phyloP scores from a whole-genome alignment of 2,888 invertebrate genomes.

The Mellilla xanthometata region DNA sequence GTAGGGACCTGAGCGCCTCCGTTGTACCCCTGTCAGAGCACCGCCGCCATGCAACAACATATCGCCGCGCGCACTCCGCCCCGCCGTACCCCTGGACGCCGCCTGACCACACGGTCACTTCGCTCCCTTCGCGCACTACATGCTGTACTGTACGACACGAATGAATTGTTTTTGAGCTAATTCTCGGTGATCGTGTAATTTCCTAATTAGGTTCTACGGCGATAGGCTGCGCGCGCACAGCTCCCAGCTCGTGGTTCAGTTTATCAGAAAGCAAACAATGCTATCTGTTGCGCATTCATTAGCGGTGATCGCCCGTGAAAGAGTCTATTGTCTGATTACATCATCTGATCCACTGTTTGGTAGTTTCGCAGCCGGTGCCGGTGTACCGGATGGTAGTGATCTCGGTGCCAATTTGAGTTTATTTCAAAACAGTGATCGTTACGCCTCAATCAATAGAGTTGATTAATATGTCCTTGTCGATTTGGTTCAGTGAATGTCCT shows the following conservation, averaged over 20 bases:
- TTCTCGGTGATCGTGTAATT: constrained; percentile 27
- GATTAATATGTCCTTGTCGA: constrained; percentile 17
- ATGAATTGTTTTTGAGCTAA: constrained; percentile 12
- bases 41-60: constrained; percentile 74
- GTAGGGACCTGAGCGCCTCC: constrained; percentile 78
- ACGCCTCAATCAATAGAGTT: constrained; percentile 8
- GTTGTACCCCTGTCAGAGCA: constrained; percentile 72
- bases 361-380: neutral
- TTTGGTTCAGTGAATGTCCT: constrained; percentile 17
- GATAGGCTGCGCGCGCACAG: constrained; percentile 50
- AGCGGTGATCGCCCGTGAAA: constrained; percentile 48
- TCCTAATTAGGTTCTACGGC: constrained; percentile 46
- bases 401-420: constrained; percentile 2
- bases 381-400: neutral
- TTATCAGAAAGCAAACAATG: constrained; percentile 70
- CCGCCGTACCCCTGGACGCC: constrained; percentile 39
- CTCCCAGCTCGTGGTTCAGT: constrained; percentile 47
- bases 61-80: constrained; percentile 62
- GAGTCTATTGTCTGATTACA: constrained; percentile 41
- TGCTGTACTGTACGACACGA: constrained; percentile 7
- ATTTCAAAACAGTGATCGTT: constrained; percentile 10
- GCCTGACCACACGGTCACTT: constrained; percentile 10
- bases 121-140: constrained; percentile 13
- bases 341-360: constrained; percentile 15
- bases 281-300: constrained; percentile 59